A percentile compares a stretch with the other conserved stretches of the same genome.
phyloP scores from a whole-genome alignment of 2,113 vertebrate genomes.

The Etheostoma spectabile region DNA sequence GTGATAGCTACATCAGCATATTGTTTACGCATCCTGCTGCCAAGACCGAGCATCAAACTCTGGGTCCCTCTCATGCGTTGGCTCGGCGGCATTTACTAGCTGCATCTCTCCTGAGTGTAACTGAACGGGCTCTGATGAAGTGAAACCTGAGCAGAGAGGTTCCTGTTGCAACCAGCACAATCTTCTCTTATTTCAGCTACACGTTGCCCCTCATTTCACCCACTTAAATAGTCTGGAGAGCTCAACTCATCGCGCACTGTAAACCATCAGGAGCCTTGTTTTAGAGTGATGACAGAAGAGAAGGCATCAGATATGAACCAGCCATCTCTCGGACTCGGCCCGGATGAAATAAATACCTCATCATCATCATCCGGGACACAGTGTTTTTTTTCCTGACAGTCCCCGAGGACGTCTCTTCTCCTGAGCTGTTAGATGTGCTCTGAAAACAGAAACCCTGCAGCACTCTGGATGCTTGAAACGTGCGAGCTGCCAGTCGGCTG shows the following conservation, averaged over 20 bases:
- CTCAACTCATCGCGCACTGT: background rate
- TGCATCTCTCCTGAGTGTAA: background rate
- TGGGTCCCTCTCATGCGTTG: background rate
- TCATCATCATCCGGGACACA: conserved; percentile 12
- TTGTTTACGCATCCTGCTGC: conserved; percentile 13
- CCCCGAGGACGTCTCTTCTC: conserved; percentile 35
- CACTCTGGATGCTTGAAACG: conserved; percentile 33
- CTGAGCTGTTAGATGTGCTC: conserved; percentile 53
- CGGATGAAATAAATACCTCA: conserved; percentile 39
- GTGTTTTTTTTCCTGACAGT: conserved; percentile 2
- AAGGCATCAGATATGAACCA: conserved; percentile 13
- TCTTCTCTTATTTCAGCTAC: conserved; percentile 49
- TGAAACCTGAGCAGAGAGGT: conserved; percentile 51
- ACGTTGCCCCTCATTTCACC: too few relatives aligned
- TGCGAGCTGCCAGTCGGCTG: conserved; percentile 1
- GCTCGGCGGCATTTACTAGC: background rate
- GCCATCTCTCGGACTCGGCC: conserved; percentile 14
- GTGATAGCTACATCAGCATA: conserved; percentile 9
- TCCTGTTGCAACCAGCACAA: conserved; percentile 29
- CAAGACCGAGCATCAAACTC: background rate
- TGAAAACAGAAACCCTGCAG: conserved; percentile 50
- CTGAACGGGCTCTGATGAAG: background rate
- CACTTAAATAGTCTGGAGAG: background rate
- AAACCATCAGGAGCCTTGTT: background rate
- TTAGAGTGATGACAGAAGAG: conserved; percentile 1